A percentile compares a stretch with the other conserved stretches of the same genome.
These are phyloP conservation scores for Monochamus saltuarius DNA, from an alignment of 1,140 invertebrate genomes.

Conservation along the genomic window DNA sequence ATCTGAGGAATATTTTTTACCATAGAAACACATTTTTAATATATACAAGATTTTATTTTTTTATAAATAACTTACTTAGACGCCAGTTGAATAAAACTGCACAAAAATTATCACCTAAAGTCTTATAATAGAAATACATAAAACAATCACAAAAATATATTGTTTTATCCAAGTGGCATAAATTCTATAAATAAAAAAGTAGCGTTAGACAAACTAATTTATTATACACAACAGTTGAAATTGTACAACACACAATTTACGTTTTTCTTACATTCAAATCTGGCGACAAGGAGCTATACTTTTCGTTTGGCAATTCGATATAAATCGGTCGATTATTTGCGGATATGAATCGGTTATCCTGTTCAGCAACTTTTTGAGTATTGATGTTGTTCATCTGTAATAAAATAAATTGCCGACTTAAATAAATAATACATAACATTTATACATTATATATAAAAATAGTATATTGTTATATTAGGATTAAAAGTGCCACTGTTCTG, in stretches of 20 bases:
- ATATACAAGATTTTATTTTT: constrained; percentile 18
- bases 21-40: too few relatives aligned
- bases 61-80: constrained; percentile 20
- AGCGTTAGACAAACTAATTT: constrained; percentile 6
- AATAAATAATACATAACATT: too few relatives aligned
- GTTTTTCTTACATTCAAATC: constrained; percentile 3
- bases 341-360: constrained; percentile 56
- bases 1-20: too few relatives aligned
- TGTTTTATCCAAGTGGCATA: constrained; percentile 15
- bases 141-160: constrained; percentile 18
- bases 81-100: constrained; percentile 12
- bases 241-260: background rate
- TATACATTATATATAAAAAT: too few relatives aligned
- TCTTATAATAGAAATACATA: constrained; percentile 14
- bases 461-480: too few relatives aligned
- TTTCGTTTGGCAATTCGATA: constrained; percentile 56
- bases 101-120: constrained; percentile 15
- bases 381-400: constrained; percentile 50
- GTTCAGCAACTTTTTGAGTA: constrained; percentile 55
- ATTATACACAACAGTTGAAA: background rate
- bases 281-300: constrained; percentile 25
- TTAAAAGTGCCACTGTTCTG: too few relatives aligned
- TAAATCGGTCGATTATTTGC: constrained; percentile 58
- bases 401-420: too few relatives aligned
- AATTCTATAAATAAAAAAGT: constrained; percentile 7